Percentiles rank a stretch among this genome's conserved stretches.
Evolutionary conservation across 2,797 vertebrate species (phyloP).

Genomic region (Percopsis omiscomaycus): DNA sequence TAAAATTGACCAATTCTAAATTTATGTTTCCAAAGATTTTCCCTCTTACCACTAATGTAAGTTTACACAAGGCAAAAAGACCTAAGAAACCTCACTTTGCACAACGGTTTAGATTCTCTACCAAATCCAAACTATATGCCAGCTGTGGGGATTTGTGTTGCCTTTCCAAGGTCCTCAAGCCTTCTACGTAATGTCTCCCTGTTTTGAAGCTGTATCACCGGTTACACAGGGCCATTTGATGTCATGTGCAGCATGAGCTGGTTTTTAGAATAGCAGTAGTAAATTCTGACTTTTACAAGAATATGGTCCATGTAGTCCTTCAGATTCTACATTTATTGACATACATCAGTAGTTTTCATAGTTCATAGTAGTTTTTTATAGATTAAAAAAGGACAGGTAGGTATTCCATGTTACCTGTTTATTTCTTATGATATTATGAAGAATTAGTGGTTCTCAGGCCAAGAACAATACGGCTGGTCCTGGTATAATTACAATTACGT

Average conservation of each 20-base stretch:
- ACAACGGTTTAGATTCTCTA: slow-evolving; percentile 25
- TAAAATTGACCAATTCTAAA: slow-evolving; percentile 25
- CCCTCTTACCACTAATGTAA: slow-evolving; percentile 14
- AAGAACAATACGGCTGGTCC: too few species aligned
- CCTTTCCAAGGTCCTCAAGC: not conserved
- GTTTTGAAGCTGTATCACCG: slow-evolving; percentile 6
- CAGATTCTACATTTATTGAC: too few species aligned
- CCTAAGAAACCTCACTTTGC: slow-evolving; percentile 18
- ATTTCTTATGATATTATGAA: too few species aligned
- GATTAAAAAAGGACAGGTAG: too few species aligned
- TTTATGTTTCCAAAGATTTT: slow-evolving; percentile 23
- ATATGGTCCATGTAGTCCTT: too few species aligned
- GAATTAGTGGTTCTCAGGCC: too few species aligned
- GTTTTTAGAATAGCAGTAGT: too few species aligned
- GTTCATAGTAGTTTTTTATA: too few species aligned
- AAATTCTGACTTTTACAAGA: too few species aligned
- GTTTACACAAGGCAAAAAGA: slow-evolving; percentile 40
- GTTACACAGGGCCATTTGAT: slow-evolving; percentile 18
- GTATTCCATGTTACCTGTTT: too few species aligned
- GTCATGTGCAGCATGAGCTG: not conserved
- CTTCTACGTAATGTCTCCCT: slow-evolving; percentile 21
- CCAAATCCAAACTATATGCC: slow-evolving; percentile 34
- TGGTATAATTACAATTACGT: too few species aligned
- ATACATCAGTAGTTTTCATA: too few species aligned
- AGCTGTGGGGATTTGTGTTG: slow-evolving; percentile 9